Evolutionary conservation across 2,113 vertebrate species (phyloP), one percentile per base, ranked within the genome.

Genomic region (Strigops habroptila): DNA sequence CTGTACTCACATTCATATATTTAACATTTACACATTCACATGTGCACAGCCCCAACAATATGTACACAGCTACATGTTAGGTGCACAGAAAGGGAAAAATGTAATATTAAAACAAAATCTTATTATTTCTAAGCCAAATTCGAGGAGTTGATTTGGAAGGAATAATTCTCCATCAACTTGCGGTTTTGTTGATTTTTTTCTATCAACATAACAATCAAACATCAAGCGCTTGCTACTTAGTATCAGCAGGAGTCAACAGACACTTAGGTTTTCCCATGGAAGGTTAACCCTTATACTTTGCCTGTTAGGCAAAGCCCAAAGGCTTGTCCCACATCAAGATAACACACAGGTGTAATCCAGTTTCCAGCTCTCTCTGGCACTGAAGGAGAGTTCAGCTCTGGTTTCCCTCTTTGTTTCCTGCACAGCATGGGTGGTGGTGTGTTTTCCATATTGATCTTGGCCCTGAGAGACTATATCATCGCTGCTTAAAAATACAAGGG

Each of bases 61-160:
- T 9, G 3, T 3, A 4, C 1, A 3, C 12, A 85, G 37, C 24
- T 46, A n/a, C 1, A 0, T 30, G n/a, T 10, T 49, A 44, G 37
- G 86, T 74, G 14, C 31, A 75, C 7, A 55, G n/a, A 63, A 81
- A 73, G 1, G 14, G 14, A 44, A 64, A 8, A 69, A 64, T 7
- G 0, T 9, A n/a, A 16, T 37, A 65, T n/a, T 71, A 27, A 77
- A 67, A 6, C 0, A 68, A 86, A 74, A 41, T 8, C 3, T 48
- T 37, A 4, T 7, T 41, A 30, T 25, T 82, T 77, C 62, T 49
- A 73, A 85, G 11, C 10, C 18, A 41, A 67, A 67, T 12, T 63
- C 9, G 11, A 13, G 27, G 3, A 15, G 2, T 1, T 44, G 33
- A 12, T 59, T 46, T n/a, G 46, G 60, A 79, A 85, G 18, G 48